Base-by-base conservation (phyloP, 2,888 invertebrate species). In the Nomada fucata region DNA sequence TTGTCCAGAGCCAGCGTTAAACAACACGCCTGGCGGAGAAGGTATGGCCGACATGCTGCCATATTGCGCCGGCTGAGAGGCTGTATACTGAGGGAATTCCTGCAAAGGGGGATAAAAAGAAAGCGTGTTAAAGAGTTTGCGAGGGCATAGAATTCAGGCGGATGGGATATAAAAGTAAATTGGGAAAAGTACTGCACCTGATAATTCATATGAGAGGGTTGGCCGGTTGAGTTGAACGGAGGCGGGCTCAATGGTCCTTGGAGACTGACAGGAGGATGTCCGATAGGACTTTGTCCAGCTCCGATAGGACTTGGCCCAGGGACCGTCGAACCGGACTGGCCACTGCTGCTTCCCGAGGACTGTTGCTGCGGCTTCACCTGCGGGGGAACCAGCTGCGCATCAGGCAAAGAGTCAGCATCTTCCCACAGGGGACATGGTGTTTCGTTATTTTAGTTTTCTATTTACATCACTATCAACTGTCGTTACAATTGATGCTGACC, bases 341-440 rank as follows among this genome's bases (percentile, higher is more conserved):
- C 89, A 82, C 90, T 91, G 87, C 93, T 94, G 79, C 93, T 94
- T 75, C 94, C 94, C 55, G 93, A 92, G 82, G 91, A 92, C 88
- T 97, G 95, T 94, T 97, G 98, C 93, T 98, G 97, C 76, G 97
- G 97, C 94, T 97, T 97, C 90, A 97, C 97, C 95, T 96, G 93
- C 92, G 93, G 93, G 93, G 93, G 93, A 93, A 94, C 93, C 93
- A 93, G 93, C 93, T 94, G 94, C 94, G 93, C 93, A 94, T 94
- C 93, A 94, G 94, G 93, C 92, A 93, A 94, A 93, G 93, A 93
- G 93, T 94, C 93, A 94, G 94, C 93, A 88, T 92, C 88, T 93
- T 93, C 93, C 93, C 93, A 92, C 92, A 93, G 90, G 93, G 92
- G 92, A 93, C 91, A 92, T 91, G 87, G 88, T 90, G 86, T 90